Base-by-base conservation (phyloP, 1,140 invertebrate genomes). In the Drosophila nikananu region DNA sequence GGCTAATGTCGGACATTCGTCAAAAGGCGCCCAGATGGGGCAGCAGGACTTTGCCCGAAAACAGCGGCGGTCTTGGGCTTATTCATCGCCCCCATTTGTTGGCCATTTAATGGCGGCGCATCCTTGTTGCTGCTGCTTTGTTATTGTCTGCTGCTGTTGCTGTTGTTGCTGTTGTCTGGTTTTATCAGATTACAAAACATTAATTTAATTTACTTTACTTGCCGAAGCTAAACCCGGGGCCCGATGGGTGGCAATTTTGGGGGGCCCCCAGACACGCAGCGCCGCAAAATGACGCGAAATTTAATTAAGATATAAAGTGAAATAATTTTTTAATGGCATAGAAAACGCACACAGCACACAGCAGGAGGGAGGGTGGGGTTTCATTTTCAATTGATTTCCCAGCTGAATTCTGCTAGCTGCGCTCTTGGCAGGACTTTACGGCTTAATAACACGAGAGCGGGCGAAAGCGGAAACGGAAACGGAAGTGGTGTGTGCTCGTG, bases 241-340 rank as follows among this genome's bases (percentile, higher is more conserved):
- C 19, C 41, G n/a, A 37, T 44, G 52, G 41, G 48, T 59, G 65
- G 59, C 42, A 46, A 60, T 73, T 60, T 70, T 8, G 13, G 42
- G 30, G 30, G 37, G 21, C 12, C 49, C 58, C 57, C 72, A 80
- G 60, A 77, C 68, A 75, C 78, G 76, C 64, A 66, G 76, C 52
- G 79, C 71, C 63, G 59, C 83, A 77, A 77, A 84, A 82, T 81
- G 71, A 86, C 83, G 83, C 79, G 59, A 86, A 86, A 86, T 82
- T 86, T 86, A 86, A 86, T 86, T 86, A 86, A 86, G 76, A 87
- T 87, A 86, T 82, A 86, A 82, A 86, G 76, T 79, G 76, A 86
- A 86, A 86, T 86, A 82, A 86, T 86, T 86, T 86, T 86, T 86
- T 86, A 86, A 86, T 86, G 79, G 82, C 83, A 86, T 72, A 72